Evolutionary conservation across 2,113 vertebrate genomes (phyloP), one percentile per base, ranked within the genome.

Genomic region (Thymallus thymallus): DNA sequence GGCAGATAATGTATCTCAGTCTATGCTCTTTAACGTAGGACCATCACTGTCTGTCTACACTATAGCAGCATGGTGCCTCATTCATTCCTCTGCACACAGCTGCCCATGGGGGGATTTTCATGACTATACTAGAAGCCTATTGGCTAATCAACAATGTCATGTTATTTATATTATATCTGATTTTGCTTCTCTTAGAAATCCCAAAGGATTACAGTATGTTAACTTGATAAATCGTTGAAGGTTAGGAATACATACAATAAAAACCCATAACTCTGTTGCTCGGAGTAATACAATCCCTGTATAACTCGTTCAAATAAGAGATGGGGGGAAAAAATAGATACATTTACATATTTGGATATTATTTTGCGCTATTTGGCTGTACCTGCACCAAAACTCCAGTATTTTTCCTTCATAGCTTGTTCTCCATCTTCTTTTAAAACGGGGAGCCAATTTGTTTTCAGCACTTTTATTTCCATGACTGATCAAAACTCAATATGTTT

Each of bases 21-120:
- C n/a, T 22, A 41, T 64, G 35, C 64, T 84, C 72, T 82, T 80
- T 76, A 82, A 75, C 64, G 51, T 41, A 41, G 35, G 35, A 41
- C 35, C 35, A 41, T 41, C 35, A 41, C 35, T 41, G 9, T 41
- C 35, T 41, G 35, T 41, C 35, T 41, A 10, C 35, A 41, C 35
- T 41, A 9, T 41, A 41, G 35, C 35, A 41, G 22, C 63, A 55
- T 51, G 70, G 35, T 10, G 35, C 35, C 9, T 41, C 64, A 3
- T 75, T 84, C 60, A 29, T 80, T 30, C 29, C 24, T 41, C 61
- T 26, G 23, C 41, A 30, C 60, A 24, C 63, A 26, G 67, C 41
- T 1, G 82, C 73, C 71, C 14, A 24, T 14, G 23, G 72, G 73
- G 71, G 35, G 35, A 41, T 29, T 35, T 30, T 30, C 7, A 66